Base-by-base conservation (phyloP, 2,113 vertebrate species). In the Vicugna pacos region DNA sequence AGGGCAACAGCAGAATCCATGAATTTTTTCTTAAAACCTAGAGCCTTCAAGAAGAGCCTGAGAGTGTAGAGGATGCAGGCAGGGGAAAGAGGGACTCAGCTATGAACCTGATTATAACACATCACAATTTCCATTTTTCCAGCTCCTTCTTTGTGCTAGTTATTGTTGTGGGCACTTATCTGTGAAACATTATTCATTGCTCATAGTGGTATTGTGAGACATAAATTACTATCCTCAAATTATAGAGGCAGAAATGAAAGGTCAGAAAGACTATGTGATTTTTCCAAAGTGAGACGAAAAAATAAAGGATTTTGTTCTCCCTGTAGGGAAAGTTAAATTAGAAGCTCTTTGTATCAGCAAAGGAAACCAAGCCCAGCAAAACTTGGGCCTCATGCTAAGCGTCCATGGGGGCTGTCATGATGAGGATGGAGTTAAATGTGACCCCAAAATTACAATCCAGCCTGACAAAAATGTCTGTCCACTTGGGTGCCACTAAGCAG, bases 241-340 rank as follows among this genome's bases (percentile, higher is more conserved):
- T 80, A 75, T 5, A 81, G 20, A 92, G 32, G 14, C 90, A 4
- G 17, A 88, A 85, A 90, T 28, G 8, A 16, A 89, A 75, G 17
- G 12, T 88, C 46, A 75, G 62, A 92, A 89, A 69, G 38, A 80
- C 50, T 91, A 24, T 91, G 19, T 84, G 88, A 80, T 76, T 92
- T 54, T 64, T 35, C 24, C 72, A 64, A 83, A 88, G 32, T 64
- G 50, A 81, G 42, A 75, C 76, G 28, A 73, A 76, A 20, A 87
- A 54, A 4, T 32, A n/a, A 89, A 58, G 22, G 3, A 92, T 13
- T 92, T 72, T 15, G 24, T 79, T 12, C 22, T 70, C 72, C 81
- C 54, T 64, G 56, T 73, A 26, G 5, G 6, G 19, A 11, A 90
- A 93, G 22, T 42, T 42, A 28, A 83, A 56, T 92, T 42, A 70